phyloP scores from a whole-genome alignment of 2,797 vertebrate genomes.

The Propithecus perrieri region DNA sequence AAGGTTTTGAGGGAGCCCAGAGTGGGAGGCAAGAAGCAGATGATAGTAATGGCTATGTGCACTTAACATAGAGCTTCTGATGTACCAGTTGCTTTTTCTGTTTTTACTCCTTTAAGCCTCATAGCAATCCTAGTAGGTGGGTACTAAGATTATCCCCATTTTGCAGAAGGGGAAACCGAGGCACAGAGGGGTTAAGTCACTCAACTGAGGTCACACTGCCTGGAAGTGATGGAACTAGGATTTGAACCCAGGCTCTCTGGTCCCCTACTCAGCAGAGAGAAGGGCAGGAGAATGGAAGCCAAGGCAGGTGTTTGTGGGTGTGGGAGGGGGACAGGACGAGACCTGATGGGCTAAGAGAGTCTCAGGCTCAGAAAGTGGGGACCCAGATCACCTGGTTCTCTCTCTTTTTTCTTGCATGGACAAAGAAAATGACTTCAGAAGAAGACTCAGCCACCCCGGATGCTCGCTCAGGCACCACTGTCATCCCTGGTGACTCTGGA shows the following conservation, averaged over 20 bases:
- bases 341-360: background rate
- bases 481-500: background rate
- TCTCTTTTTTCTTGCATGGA: background rate
- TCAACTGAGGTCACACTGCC: background rate
- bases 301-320: background rate
- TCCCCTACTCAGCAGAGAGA: background rate
- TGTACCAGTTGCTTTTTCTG: background rate
- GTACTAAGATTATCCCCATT: background rate
- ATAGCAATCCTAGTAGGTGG: background rate
- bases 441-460: background rate
- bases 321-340: background rate
- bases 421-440: slow-evolving; percentile 66
- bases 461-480: background rate
- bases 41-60: background rate
- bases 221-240: background rate
- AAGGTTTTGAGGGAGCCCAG: background rate
- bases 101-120: background rate
- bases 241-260: background rate
- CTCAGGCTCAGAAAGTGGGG: background rate
- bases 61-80: background rate
- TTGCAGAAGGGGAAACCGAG: background rate
- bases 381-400: background rate
- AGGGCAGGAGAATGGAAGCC: background rate
- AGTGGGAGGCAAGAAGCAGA: background rate
- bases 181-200: background rate